These are phyloP conservation scores for Nematostella vectensis DNA, from an alignment of 92 coral and sea anemone species.

Conservation along the genomic window DNA sequence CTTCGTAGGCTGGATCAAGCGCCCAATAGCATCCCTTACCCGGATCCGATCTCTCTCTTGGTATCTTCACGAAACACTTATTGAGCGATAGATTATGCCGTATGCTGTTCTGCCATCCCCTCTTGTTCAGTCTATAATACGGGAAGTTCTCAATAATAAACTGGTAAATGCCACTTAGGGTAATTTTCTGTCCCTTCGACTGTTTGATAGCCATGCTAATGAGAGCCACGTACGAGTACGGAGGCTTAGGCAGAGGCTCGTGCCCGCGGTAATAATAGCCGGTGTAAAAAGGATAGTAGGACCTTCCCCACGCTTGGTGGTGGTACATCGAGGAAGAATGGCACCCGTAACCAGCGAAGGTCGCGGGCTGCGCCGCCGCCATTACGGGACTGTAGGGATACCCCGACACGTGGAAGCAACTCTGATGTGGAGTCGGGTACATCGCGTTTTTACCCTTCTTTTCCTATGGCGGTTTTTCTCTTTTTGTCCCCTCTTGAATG, in stretches of 20 bases:
- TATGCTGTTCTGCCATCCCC: slow-evolving; percentile 99
- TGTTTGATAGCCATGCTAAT: slow-evolving; percentile 97
- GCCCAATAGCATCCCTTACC: slow-evolving; percentile 99
- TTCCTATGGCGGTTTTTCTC: not conserved
- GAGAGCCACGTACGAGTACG: slow-evolving; percentile 92
- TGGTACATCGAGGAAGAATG: slow-evolving; percentile 8
- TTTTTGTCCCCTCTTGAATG: too few species aligned
- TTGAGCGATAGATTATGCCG: slow-evolving; percentile 90
- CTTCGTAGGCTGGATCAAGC: slow-evolving; percentile 76
- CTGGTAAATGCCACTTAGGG: slow-evolving; percentile 91
- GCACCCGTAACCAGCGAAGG: slow-evolving; percentile 12
- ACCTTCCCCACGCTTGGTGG: slow-evolving; percentile 3
- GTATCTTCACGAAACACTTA: slow-evolving; percentile 91
- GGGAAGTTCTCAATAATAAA: slow-evolving; percentile 96
- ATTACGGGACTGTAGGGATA: slow-evolving; percentile 32
- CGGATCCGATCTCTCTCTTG: slow-evolving; percentile 89
- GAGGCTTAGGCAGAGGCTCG: slow-evolving; percentile 83
- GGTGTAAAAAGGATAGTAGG: slow-evolving; percentile 9
- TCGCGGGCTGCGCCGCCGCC: slow-evolving; percentile 10
- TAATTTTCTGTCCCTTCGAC: slow-evolving; percentile 73
- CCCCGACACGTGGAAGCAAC: slow-evolving; percentile 27
- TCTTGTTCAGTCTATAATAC: slow-evolving; percentile 85
- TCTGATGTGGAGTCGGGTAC: slow-evolving; percentile 47
- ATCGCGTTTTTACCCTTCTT: not conserved
- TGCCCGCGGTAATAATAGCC: slow-evolving; percentile 17